phyloP scores from a whole-genome alignment of 1,140 invertebrate species.

The Drosophila melanogaster region Release_6_plus_ISO1_MT NT_037436.4:10069501-10070000 shows the following conservation, averaged over 20 bases:
- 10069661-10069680: too few species aligned
- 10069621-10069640: too few species aligned
- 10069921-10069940: conserved; percentile 12
- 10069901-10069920: conserved; percentile 74
- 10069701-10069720: not conserved
- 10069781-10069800: not conserved
- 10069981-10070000: conserved; percentile 70
- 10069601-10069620: too few species aligned
- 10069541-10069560: too few species aligned
- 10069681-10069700: not conserved
- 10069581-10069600: too few species aligned
- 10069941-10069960: conserved; percentile 8
- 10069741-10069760: conserved; percentile 6
- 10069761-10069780: not conserved
- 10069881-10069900: conserved; percentile 60
- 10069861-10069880: conserved; percentile 72
- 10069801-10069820: conserved; percentile 59
- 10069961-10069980: not conserved
- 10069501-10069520: not conserved
- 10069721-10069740: not conserved
- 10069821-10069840: conserved; percentile 70
- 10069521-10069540: too few species aligned
- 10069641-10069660: not conserved
- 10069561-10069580: too few species aligned
- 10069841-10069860: conserved; percentile 74